Evolutionary conservation across 1,140 invertebrate species (phyloP).

Genomic region (Lucilia cuprina): DNA sequence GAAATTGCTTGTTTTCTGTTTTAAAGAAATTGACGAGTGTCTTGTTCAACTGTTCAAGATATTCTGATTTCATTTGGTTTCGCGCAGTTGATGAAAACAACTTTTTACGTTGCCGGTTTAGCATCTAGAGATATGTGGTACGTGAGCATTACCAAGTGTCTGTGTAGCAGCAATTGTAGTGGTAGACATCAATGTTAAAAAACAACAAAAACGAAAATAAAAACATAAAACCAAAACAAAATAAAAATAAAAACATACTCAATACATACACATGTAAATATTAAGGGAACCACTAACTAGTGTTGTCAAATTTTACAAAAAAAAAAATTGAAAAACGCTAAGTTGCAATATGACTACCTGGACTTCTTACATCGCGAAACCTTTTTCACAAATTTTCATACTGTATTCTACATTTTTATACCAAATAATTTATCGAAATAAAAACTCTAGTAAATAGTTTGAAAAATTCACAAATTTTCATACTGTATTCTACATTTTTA

Average conservation of each 20-base stretch:
- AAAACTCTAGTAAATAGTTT: too few relatives aligned
- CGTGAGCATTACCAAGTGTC: constrained; percentile 6
- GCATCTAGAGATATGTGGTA: not conserved
- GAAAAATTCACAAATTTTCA: too few relatives aligned
- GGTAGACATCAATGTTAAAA: not conserved
- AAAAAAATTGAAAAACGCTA: too few relatives aligned
- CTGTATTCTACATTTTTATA: too few relatives aligned
- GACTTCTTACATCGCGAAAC: too few relatives aligned
- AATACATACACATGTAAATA: too few relatives aligned
- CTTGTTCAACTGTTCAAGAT: constrained; percentile 36
- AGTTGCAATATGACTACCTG: too few relatives aligned
- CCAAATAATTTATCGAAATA: too few relatives aligned
- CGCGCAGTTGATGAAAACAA: constrained; percentile 33
- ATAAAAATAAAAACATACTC: not conserved
- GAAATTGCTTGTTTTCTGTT: constrained; percentile 13
- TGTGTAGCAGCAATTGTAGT: not conserved
- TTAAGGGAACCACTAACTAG: too few relatives aligned
- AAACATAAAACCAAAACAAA: not conserved
- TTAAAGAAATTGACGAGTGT: constrained; percentile 3
- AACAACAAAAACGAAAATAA: not conserved
- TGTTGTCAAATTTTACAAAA: too few relatives aligned
- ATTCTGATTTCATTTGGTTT: constrained; percentile 33
- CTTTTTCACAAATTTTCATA: too few relatives aligned
- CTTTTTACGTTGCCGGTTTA: constrained; percentile 29
- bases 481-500: too few relatives aligned